Base-by-base conservation (phyloP, 2,888 invertebrate genomes). In the Petrolisthes manimaculis region DNA sequence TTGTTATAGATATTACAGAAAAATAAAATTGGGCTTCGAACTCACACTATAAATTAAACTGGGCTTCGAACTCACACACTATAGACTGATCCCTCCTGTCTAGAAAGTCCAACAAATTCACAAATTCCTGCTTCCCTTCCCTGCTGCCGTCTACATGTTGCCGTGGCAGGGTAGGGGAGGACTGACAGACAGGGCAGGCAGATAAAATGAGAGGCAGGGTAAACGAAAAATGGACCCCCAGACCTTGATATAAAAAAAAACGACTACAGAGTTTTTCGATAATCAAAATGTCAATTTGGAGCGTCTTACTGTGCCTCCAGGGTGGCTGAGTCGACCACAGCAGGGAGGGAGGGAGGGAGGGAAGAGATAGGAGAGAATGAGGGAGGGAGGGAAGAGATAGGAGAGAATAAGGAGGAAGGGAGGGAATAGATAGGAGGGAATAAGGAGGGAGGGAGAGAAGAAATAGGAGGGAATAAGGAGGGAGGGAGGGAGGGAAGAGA, bases 251-350 rank as follows among this genome's bases (percentile, higher is more conserved):
- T 37, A 75, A 37, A 24, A n/a, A 24, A n/a, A n/a, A n/a, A n/a
- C n/a, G n/a, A n/a, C 69, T 18, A 18, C 14, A 8, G n/a, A 53
- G 69, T 84, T 84, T 84, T 75, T 56, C 84, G 84, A 84, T 84
- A 84, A 84, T 84, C 75, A 84, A 84, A 84, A 84, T 84, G 84
- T 84, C 84, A 84, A 84, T 84, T 75, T 75, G 75, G 74, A 56
- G 56, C 84, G 84, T 84, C 84, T 84, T 84, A 75, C 51, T 75
- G n/a, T n/a, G 56, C 84, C 75, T 67, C 75, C 2, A 84, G 82
- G 82, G 82, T 83, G 83, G 69, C 83, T 51, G 51, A 69, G 53
- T 69, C n/a, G n/a, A n/a, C n/a, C 37, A 51, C 71, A 37, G 80
- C 6, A 9, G 37, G 71, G 21, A 51, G 5, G 53, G 69, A 71